Evolutionary conservation across 1,140 invertebrate genomes (phyloP).

Genomic region (Araneus ventricosus): DNA sequence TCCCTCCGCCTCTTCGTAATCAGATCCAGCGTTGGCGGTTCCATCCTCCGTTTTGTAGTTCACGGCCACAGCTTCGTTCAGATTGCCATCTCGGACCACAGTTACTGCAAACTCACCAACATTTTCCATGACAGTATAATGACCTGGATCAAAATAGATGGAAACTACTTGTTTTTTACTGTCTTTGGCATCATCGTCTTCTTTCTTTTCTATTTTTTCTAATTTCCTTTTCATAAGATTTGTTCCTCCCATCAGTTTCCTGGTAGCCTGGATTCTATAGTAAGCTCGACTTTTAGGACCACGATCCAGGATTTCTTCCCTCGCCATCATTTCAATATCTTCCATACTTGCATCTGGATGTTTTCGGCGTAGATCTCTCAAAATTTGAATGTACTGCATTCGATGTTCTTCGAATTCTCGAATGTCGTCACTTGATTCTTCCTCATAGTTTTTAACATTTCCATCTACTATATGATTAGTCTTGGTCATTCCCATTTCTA

Average conservation of each 20-base stretch:
- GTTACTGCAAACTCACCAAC: constrained; percentile 96
- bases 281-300: constrained; percentile 98
- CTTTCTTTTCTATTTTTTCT: constrained; percentile 84
- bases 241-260: constrained; percentile 96
- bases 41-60: constrained; percentile 98
- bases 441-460: constrained; percentile 81
- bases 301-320: constrained; percentile 93
- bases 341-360: constrained; percentile 91
- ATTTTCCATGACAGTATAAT: constrained; percentile 99
- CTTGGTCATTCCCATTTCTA: constrained; percentile 85
- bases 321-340: constrained; percentile 95
- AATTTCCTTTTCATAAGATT: constrained; percentile 92
- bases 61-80: constrained; percentile 84
- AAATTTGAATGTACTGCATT: constrained; percentile 93
- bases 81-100: constrained; percentile 90
- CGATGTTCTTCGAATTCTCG: constrained; percentile 94
- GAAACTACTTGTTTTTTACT: constrained; percentile 81
- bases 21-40: constrained; percentile 95
- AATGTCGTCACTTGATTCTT: constrained; percentile 86
- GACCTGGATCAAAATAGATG: constrained; percentile 96
- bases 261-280: constrained; percentile 91
- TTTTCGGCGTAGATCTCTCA: constrained; percentile 92
- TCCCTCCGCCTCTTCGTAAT: constrained; percentile 93
- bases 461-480: constrained; percentile 79
- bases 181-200: constrained; percentile 79